A percentile compares a stretch with the other conserved stretches of the same genome.
phyloP scores from a whole-genome alignment of 2,113 vertebrate genomes.

The Silurus glanis region DNA sequence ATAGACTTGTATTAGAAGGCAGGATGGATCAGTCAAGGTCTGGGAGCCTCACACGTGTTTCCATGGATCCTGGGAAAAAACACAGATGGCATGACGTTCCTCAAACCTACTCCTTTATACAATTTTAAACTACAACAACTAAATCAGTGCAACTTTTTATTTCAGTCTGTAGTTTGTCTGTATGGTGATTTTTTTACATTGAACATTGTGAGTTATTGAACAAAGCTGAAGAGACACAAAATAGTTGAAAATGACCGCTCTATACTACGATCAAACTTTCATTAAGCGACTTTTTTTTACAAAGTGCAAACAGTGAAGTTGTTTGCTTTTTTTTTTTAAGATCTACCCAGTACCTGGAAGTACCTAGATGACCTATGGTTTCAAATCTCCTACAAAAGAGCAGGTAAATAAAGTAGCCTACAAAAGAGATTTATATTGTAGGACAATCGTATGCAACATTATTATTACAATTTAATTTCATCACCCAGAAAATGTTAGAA shows the following conservation, averaged over 20 bases:
- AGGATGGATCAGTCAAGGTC: background rate
- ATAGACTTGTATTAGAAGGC: background rate
- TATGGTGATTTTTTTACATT: background rate
- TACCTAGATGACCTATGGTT: background rate
- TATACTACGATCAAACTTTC: background rate
- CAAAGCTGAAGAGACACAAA: background rate
- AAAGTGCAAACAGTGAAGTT: background rate
- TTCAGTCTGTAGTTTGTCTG: too few species aligned
- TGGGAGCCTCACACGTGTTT: background rate
- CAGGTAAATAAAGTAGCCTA: background rate
- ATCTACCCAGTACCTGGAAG: too few species aligned
- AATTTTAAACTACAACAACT: background rate
- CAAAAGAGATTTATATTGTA: background rate
- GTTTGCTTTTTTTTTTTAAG: background rate
- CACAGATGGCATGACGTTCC: conserved; percentile 47
- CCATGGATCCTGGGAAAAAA: conserved; percentile 41
- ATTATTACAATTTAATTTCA: background rate
- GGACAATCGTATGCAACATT: background rate
- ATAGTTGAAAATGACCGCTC: background rate
- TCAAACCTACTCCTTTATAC: background rate
- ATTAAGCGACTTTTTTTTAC: background rate
- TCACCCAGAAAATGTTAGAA: background rate
- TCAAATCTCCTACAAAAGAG: too few species aligned
- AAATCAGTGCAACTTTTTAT: background rate
- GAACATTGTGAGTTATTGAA: background rate